These are phyloP conservation scores for Metellina segmentata DNA, from an alignment of 2,888 invertebrate genomes.

Conservation along the genomic window DNA sequence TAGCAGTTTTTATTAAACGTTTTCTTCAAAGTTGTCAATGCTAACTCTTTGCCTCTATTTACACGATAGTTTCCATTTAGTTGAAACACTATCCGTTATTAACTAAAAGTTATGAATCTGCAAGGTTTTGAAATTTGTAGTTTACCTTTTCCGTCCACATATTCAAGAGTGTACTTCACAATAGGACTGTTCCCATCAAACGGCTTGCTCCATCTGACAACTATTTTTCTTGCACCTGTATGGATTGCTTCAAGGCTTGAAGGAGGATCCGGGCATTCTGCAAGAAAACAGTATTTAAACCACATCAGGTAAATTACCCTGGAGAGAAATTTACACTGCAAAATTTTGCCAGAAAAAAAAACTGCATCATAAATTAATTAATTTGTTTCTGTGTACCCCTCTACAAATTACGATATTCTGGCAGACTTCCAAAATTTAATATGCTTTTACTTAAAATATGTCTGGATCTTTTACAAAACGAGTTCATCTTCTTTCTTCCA, in stretches of 20 bases:
- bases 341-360: not conserved
- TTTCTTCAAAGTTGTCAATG: too few species aligned
- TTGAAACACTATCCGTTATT: too few species aligned
- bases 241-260: constrained; percentile 76
- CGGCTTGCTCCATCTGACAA: constrained; percentile 76
- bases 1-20: too few species aligned
- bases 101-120: not conserved
- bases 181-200: constrained; percentile 77
- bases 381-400: not conserved
- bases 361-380: not conserved
- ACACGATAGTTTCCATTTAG: too few species aligned
- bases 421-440: constrained; percentile 37
- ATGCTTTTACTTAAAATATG: not conserved
- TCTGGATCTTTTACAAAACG: not conserved
- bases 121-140: not conserved
- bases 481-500: not conserved
- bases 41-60: too few species aligned
- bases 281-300: not conserved
- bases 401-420: not conserved
- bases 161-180: constrained; percentile 75
- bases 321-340: not conserved
- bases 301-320: too few species aligned
- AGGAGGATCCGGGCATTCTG: constrained; percentile 77
- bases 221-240: constrained; percentile 72
- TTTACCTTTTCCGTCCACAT: constrained; percentile 68